Conservation (phyloP, 2,797 vertebrate species). For the Dryobates pubescens region DNA sequence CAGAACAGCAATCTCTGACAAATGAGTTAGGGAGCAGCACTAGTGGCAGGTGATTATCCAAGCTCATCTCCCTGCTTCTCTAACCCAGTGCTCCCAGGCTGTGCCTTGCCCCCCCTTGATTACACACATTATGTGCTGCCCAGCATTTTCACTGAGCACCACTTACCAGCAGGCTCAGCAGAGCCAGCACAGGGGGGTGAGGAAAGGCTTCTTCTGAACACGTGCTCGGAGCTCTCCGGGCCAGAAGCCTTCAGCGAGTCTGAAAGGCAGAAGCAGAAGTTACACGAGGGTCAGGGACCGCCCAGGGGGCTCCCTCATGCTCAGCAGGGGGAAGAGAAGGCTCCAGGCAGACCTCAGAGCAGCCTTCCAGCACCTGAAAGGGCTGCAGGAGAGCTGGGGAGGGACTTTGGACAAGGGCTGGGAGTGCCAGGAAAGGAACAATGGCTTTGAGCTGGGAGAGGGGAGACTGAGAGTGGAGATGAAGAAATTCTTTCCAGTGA, state of each 20-base stretch:
- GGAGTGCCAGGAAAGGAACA: too few species aligned
- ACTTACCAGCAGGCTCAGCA: conserved; percentile 57
- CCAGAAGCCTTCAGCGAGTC: conserved; percentile 41
- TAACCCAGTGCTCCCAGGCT: neutral
- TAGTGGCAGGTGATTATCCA: neutral
- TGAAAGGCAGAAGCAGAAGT: neutral
- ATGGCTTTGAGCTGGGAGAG: too few species aligned
- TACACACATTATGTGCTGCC: neutral
- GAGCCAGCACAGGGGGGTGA: conserved; percentile 59
- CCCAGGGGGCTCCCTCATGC: neutral
- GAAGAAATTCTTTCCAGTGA: too few species aligned
- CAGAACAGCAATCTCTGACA: neutral
- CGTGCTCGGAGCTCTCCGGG: conserved; percentile 21
- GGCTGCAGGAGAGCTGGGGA: too few species aligned
- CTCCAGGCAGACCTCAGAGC: too few species aligned
- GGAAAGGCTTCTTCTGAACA: conserved; percentile 71
- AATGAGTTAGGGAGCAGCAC: neutral
- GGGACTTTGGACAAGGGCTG: too few species aligned
- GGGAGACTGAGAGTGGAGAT: too few species aligned
- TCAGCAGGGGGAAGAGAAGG: too few species aligned
- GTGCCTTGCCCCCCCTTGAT: neutral
- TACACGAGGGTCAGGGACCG: neutral
- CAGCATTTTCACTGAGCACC: neutral
- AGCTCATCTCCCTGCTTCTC: too few species aligned
- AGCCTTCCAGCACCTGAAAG: too few species aligned